Base-by-base conservation (phyloP, 2,113 vertebrate genomes). In the Phaethon lepturus region DNA sequence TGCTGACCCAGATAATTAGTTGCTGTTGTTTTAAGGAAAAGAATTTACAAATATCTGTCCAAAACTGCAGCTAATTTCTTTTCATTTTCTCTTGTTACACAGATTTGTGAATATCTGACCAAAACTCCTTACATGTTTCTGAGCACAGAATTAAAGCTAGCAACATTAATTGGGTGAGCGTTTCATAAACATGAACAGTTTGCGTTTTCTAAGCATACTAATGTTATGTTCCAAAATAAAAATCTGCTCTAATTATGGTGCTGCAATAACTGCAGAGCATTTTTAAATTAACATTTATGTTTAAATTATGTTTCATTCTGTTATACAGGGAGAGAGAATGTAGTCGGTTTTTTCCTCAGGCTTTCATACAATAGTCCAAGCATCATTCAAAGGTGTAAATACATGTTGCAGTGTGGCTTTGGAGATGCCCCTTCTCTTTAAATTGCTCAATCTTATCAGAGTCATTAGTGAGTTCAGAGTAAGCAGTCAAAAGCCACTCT, bases 1-100 rank as follows among this genome's bases (percentile, higher is more conserved):
- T 96, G 95, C 88, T 95, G 97, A 97, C 96, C 95, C 91, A 95
- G 79, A 96, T 95, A 92, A 97, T 92, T 92, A 91, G 68, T 52
- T 96, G 91, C 52, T 84, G 76, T 56, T 74, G 52, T 91, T 92
- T 80, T 59, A 77, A 56, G 16, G 63, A 88, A 59, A 55, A 86
- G 8, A 35, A 71, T 78, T 95, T 86, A 64, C 40, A 93, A 72
- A 63, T 66, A 63, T 2, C 1, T 66, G 11, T 60, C 95, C 35
- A 79, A 42, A 91, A 58, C 44, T 66, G 62, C 38, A 74, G 55
- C 38, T 62, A 25, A 66, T 66, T 68, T 62, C 11, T 50, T 85
- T 85, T 78, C 4, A 7, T 92, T 86, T 92, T 88, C 49, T 83
- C 28, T 76, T 33, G 28, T 29, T 77, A 23, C 42, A 16, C 26